A percentile compares a stretch with the other conserved stretches of the same genome.
These are phyloP conservation scores for Trochalopteron elliotii DNA, from an alignment of 2,113 vertebrate species.

Conservation along the genomic window DNA sequence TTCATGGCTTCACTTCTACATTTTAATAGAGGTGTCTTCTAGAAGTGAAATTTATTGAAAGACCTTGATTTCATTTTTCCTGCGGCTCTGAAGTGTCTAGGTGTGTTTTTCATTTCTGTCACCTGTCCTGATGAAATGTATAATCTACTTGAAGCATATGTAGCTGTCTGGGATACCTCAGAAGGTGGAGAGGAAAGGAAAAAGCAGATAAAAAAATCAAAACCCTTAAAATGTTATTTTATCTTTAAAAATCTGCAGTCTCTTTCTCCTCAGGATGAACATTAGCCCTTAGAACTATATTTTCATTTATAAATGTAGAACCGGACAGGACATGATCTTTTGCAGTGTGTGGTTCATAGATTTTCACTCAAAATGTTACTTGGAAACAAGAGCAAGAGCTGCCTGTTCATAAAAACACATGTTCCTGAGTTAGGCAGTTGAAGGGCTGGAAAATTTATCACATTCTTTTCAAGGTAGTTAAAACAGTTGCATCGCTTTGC, in stretches of 20 bases:
- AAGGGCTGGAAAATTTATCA: not conserved
- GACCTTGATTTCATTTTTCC: constrained; percentile 7
- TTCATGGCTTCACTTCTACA: not conserved
- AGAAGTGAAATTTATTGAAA: constrained; percentile 48
- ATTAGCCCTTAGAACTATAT: not conserved
- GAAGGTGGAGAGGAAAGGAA: not conserved
- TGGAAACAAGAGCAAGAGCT: not conserved
- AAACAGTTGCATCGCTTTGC: not conserved
- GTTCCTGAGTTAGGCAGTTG: not conserved
- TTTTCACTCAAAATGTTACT: not conserved
- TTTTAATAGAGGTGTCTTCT: constrained; percentile 43
- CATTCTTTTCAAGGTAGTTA: not conserved
- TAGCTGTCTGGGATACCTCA: not conserved
- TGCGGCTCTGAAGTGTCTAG: not conserved
- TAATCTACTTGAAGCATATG: not conserved
- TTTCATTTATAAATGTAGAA: not conserved
- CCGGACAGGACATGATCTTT: not conserved
- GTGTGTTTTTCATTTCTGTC: constrained; percentile 26
- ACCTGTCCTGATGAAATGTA: not conserved
- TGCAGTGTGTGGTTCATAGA: not conserved
- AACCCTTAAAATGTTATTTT: not conserved
- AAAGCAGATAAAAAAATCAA: not conserved
- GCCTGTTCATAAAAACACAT: not conserved
- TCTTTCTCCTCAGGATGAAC: not conserved
- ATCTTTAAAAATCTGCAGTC: not conserved